phyloP scores from a whole-genome alignment of 2,888 invertebrate species.

The Tetramorium bicarinatum region DNA sequence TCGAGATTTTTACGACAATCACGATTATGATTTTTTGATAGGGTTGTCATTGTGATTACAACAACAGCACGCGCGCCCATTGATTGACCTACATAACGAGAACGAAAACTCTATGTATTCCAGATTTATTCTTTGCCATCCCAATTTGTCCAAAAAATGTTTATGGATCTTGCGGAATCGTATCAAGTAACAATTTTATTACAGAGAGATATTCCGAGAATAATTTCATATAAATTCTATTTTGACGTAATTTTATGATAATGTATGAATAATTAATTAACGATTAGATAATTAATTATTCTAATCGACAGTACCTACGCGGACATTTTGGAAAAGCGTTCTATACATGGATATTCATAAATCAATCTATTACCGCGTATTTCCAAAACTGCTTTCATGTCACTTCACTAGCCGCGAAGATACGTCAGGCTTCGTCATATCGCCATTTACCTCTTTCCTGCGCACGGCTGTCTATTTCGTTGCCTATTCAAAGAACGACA shows the following conservation, averaged over 20 bases:
- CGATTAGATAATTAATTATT: slow-evolving; percentile 8
- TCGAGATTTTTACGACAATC: slow-evolving; percentile 1
- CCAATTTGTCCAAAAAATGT: slow-evolving; percentile 10
- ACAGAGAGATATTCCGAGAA: background rate
- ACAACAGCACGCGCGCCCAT: background rate
- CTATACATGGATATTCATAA: background rate
- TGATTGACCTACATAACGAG: background rate
- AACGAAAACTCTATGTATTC: background rate
- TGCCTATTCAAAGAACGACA: slow-evolving; percentile 37
- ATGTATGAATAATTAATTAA: slow-evolving; percentile 10
- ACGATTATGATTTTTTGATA: slow-evolving; percentile 14
- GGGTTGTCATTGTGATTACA: background rate
- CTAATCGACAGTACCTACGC: background rate
- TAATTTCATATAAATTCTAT: background rate
- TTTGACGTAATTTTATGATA: background rate
- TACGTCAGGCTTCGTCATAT: background rate
- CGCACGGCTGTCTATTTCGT: slow-evolving; percentile 12
- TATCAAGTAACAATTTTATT: background rate
- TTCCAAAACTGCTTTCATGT: slow-evolving; percentile 31
- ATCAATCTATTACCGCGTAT: slow-evolving; percentile 7
- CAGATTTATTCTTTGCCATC: background rate
- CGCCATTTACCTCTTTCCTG: slow-evolving; percentile 7
- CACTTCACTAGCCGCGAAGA: slow-evolving; percentile 16
- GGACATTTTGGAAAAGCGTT: background rate
- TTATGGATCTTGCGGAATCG: background rate